Evolutionary conservation across 2,797 vertebrate genomes (phyloP).

Genomic region (Platyrinchus mystaceus): DNA sequence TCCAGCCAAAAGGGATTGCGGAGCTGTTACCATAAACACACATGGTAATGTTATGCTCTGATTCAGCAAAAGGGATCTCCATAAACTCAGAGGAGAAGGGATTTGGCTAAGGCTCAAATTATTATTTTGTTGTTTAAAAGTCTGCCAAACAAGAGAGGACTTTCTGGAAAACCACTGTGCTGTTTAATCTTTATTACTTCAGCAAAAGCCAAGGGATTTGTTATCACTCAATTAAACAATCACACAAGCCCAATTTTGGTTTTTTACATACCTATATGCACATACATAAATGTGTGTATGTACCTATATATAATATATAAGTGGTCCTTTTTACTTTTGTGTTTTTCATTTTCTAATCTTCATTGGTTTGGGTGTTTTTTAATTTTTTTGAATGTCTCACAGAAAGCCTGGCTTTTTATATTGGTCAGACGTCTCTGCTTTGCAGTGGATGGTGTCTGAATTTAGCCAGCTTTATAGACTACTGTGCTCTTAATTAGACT

Average conservation of each 20-base stretch:
- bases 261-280: not conserved
- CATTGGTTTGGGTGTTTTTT: too few species aligned
- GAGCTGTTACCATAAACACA: not conserved
- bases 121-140: not conserved
- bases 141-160: not conserved
- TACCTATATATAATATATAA: not conserved
- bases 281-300: too few species aligned
- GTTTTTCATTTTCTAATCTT: not conserved
- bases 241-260: not conserved
- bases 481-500: constrained; percentile 33
- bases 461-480: constrained; percentile 10
- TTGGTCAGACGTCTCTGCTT: not conserved
- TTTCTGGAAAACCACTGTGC: not conserved
- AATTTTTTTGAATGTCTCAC: not conserved
- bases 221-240: not conserved
- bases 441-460: not conserved
- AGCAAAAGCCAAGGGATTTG: not conserved
- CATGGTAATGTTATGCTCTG: not conserved
- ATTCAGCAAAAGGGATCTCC: not conserved
- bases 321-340: not conserved
- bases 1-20: not conserved
- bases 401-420: not conserved
- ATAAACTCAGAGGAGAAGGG: not conserved
- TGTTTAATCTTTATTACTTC: not conserved
- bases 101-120: not conserved